Base-by-base conservation (phyloP, 2,888 invertebrate genomes). In the Miltochrista miniata region DNA sequence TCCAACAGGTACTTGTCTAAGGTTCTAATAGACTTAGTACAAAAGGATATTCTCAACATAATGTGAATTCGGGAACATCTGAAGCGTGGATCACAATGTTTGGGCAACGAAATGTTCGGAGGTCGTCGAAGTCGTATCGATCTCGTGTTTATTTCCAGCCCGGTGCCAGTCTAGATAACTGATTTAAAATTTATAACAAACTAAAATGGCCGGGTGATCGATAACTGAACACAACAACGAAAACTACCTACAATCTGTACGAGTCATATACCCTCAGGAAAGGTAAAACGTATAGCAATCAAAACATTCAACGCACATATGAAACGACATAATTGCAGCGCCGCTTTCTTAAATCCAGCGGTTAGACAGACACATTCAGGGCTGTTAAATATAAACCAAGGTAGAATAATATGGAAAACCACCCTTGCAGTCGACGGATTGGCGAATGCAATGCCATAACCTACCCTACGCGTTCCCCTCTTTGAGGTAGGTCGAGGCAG, bases 401-500 rank as follows among this genome's bases (percentile, higher is more conserved):
- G 77, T 84, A 78, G 85, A 85, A 76, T 87, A 85, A 76, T 86
- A 83, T 86, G 83, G 82, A 83, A 81, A 82, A 81, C 85, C 87
- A 79, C 86, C 85, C 83, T 81, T 85, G 87, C 88, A 86, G 76
- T 79, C 73, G 79, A 78, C 76, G 81, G 75, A 80, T 79, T 79
- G 80, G 81, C 81, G 81, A 83, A 82, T 89, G 88, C 89, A 89
- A 82, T 81, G 73, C 87, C 86, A 87, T 86, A 88, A 82, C 88
- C 89, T 87, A 86, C 87, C 86, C 83, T 82, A 85, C 85, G 80
- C 77, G 71, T 79, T 84, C 87, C 88, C 88, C 88, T 83, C 80
- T 76, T 77, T 81, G 85, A 76, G 85, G 82, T 75, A 83, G 85
- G 84, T 81, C 82, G 80, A 79, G 79, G 73, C 80, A 85, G 83